These are phyloP conservation scores for Taenioides sp. DNA, from an alignment of 2,797 vertebrate species.

Conservation along the genomic window DNA sequence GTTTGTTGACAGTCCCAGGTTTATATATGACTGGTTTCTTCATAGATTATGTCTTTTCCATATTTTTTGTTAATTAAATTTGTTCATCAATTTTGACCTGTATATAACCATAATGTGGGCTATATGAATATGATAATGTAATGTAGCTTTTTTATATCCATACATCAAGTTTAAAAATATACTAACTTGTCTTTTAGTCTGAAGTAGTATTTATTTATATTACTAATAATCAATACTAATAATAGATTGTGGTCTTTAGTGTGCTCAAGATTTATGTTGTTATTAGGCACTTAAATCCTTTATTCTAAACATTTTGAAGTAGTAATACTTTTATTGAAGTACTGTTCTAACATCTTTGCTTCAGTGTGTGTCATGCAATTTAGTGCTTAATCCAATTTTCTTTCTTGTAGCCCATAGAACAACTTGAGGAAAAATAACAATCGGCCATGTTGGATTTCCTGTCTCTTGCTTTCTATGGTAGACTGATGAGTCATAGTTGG, in stretches of 20 bases:
- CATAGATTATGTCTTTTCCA: constrained; percentile 20
- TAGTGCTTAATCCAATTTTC: neutral
- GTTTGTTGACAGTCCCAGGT: constrained; percentile 32
- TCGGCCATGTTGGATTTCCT: neutral
- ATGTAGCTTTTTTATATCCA: too few relatives aligned
- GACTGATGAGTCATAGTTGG: constrained; percentile 4
- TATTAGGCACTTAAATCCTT: too few relatives aligned
- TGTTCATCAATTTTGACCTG: constrained; percentile 22
- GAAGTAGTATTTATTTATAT: too few relatives aligned
- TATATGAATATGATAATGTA: too few relatives aligned
- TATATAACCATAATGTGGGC: constrained; percentile 14
- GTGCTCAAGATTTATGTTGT: too few relatives aligned
- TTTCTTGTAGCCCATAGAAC: neutral
- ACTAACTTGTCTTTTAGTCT: too few relatives aligned
- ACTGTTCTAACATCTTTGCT: neutral
- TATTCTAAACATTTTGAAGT: neutral
- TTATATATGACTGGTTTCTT: constrained; percentile 13
- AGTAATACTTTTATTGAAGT: neutral
- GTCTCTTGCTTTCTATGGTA: neutral
- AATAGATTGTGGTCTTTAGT: too few relatives aligned
- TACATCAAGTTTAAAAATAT: too few relatives aligned
- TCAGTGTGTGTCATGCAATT: neutral
- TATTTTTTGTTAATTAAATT: constrained; percentile 20
- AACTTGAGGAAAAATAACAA: neutral
- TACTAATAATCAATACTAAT: too few relatives aligned